Percentiles rank a stretch among this genome's conserved stretches.
Conservation (phyloP, 2,888 invertebrate genomes). For the Polyommatus icarus region DNA sequence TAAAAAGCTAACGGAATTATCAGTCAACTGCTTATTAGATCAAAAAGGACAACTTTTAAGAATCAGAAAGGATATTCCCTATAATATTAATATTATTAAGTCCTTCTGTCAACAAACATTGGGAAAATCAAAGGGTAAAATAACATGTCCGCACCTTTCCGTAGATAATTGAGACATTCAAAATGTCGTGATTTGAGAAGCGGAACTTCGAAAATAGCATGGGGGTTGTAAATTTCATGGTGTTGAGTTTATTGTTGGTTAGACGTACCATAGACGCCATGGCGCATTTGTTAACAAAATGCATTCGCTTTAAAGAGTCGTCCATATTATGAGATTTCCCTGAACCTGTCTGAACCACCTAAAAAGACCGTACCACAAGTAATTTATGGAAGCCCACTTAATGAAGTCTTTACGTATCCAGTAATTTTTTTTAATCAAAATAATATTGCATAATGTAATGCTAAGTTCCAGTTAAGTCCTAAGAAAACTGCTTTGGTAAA, state of each 20-base stretch:
- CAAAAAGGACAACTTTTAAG: neutral
- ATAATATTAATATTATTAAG: neutral
- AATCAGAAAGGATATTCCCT: neutral
- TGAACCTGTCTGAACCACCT: too few species aligned
- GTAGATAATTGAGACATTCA: slow-evolving; percentile 77
- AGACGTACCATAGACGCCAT: neutral
- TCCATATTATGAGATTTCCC: too few species aligned
- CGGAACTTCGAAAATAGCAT: slow-evolving; percentile 67
- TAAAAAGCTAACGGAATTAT: slow-evolving; percentile 1
- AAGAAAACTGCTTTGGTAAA: too few species aligned
- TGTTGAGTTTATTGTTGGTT: neutral
- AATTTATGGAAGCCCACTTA: too few species aligned
- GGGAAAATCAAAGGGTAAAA: slow-evolving; percentile 61
- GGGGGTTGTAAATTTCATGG: slow-evolving; percentile 41
- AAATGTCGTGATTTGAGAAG: slow-evolving; percentile 76
- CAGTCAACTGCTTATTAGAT: neutral
- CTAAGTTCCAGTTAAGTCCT: too few species aligned
- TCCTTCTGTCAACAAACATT: slow-evolving; percentile 48
- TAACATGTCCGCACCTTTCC: slow-evolving; percentile 69
- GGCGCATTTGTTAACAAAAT: neutral
- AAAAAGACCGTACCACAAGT: too few species aligned
- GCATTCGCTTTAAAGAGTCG: too few species aligned
- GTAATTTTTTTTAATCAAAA: too few species aligned
- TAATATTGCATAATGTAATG: too few species aligned
- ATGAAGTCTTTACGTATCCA: too few species aligned